Base-by-base conservation (phyloP, 2,888 invertebrate species). In the Nebria salina region DNA sequence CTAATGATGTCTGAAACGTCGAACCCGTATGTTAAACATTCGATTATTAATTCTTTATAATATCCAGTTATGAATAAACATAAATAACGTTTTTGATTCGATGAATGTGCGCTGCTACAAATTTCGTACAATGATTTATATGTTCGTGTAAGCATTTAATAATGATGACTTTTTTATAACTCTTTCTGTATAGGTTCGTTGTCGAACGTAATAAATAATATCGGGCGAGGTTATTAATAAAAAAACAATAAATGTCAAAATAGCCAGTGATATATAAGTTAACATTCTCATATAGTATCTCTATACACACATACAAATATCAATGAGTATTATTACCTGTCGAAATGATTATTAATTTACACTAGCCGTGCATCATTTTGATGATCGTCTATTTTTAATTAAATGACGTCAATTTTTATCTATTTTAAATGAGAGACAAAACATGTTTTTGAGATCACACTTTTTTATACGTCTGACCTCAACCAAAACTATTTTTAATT, bases 241-340 rank as follows among this genome's bases (percentile, higher is more conserved):
- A 54, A 54, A 80, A 75, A 68, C 75, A 75, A 80, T 80, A 80
- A 80, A 80, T 80, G 80, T 80, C 80, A 80, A 80, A 80, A 80
- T 80, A 80, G 26, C 74, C 74, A 54, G 54, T 54, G 54, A 54
- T 54, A 54, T 54, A 54, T 54, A 54, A 11, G 54, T 54, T 3
- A 54, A 54, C 54, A 54, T 11, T 54, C 54, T 54, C 54, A 54
- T 54, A 54, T 8, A 11, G 54, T 54, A 54, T 54, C 54, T 54
- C 54, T 54, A 8, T 11, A 8, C 54, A 13, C 54, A 54, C 7
- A 54, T 54, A 54, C 54, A 54, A 54, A 54, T 13, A 54, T 54
- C 54, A 54, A 54, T 54, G 54, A 54, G 54, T 54, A 54, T 54
- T 54, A 54, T 54, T 54, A 54, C 54, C 54, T 54, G 54, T 54